phyloP scores from a whole-genome alignment of 2,113 vertebrate genomes.

The Plotosus lineatus region DNA sequence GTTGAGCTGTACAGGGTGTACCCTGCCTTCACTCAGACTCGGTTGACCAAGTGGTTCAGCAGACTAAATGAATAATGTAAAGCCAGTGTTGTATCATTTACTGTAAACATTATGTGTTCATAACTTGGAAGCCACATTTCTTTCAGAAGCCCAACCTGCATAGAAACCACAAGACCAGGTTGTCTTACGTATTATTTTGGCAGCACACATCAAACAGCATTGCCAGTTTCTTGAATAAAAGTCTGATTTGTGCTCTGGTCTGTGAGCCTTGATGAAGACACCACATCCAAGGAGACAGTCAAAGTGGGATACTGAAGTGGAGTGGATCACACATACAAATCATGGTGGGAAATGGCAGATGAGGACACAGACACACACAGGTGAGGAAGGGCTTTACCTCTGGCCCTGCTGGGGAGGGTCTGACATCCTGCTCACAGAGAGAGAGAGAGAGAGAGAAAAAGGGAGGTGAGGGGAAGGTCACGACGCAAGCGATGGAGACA shows the following conservation, averaged over 20 bases:
- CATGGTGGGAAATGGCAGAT: slow-evolving; percentile 19
- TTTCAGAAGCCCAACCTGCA: not conserved
- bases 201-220: not conserved
- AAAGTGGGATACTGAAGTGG: not conserved
- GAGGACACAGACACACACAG: slow-evolving; percentile 23
- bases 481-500: slow-evolving; percentile 23
- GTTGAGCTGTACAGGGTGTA: too few species aligned
- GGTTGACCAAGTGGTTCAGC: too few species aligned
- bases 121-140: not conserved
- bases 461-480: slow-evolving; percentile 34
- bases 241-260: not conserved
- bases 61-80: too few species aligned
- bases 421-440: slow-evolving; percentile 59
- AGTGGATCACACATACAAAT: not conserved
- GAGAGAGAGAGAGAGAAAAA: not conserved
- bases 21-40: too few species aligned
- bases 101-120: not conserved
- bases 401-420: slow-evolving; percentile 57
- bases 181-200: too few species aligned
- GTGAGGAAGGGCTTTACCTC: slow-evolving; percentile 52
- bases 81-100: not conserved
- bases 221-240: not conserved
- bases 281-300: slow-evolving; percentile 24
- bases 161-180: not conserved
- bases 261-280: not conserved